Evolutionary conservation across 2,113 vertebrate species (phyloP), one percentile per base, ranked within the genome.

Genomic region (Cyprinus carpio): DNA sequence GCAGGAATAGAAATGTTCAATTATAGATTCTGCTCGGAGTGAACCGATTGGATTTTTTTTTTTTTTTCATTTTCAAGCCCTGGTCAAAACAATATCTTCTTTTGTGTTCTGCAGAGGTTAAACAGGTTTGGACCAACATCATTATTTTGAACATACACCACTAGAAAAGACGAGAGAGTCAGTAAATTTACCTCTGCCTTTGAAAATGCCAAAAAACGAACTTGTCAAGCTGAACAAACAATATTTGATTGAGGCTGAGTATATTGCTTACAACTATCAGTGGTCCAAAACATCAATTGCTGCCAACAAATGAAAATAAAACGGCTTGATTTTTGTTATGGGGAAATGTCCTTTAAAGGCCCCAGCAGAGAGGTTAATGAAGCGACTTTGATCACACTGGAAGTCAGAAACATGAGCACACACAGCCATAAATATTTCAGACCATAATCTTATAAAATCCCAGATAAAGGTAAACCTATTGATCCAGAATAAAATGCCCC

Each of bases 361-460:
- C 34, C 13, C 31, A 69, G 69, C 29, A 34, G 34, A 62, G 83
- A 82, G 81, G 79, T 20, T 82, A 85, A 81, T 80, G 79, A 85
- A 81, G 77, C 60, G 13, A 58, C 67, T 81, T 81, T 80, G 77
- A 85, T 81, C 84, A 81, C 77, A 75, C 54, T 81, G 67, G 54
- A 74, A 84, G 27, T 69, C 79, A 51, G 43, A 81, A 51, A 81
- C n/a, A 6, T 7, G 62, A 29, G 15, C 60, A 62, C 40, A 13
- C 75, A 51, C 20, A 64, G 2, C 58, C 56, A 84, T 84, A 79
- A 87, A 83, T 83, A 83, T 60, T 84, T 74, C 60, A 77, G 12
- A 56, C 49, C 43, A 29, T 81, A 49, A 84, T 65, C 62, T 37
- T 80, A 77, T 86, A 25, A 82, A 40, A 34, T 43, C 20, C 20